These are phyloP conservation scores for Apus apus DNA, from an alignment of 2,113 vertebrate species.

Conservation along the genomic window DNA sequence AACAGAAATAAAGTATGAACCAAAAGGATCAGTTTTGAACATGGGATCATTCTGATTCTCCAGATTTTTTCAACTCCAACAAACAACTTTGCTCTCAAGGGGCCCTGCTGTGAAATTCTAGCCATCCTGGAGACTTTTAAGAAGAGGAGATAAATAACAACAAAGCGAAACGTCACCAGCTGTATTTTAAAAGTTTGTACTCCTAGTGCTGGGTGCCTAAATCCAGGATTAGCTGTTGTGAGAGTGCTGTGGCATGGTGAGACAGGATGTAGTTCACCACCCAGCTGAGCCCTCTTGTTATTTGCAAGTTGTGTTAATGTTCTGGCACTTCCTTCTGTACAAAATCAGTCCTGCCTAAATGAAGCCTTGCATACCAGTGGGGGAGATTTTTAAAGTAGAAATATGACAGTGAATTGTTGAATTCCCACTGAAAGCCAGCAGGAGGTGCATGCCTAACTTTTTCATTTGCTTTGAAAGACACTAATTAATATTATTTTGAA, in stretches of 20 bases:
- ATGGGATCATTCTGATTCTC: background rate
- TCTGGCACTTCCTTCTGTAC: background rate
- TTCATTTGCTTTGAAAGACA: background rate
- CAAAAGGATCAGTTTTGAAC: background rate
- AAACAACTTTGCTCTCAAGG: background rate
- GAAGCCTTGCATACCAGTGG: background rate
- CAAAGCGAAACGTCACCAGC: slow-evolving; percentile 8
- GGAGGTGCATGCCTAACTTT: slow-evolving; percentile 9
- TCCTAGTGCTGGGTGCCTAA: background rate
- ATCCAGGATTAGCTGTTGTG: background rate
- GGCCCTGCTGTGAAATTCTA: background rate
- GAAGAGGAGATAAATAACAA: slow-evolving; percentile 6
- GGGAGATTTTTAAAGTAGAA: slow-evolving; percentile 8
- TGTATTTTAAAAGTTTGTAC: background rate
- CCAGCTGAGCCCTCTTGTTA: slow-evolving; percentile 10
- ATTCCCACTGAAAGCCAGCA: slow-evolving; percentile 27
- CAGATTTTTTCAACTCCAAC: background rate
- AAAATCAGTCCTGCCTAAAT: background rate
- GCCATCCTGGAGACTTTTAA: background rate
- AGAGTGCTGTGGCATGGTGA: background rate
- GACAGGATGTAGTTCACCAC: background rate
- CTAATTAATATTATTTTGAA: background rate
- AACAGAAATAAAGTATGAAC: background rate
- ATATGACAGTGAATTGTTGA: slow-evolving; percentile 24
- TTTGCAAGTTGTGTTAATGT: background rate